Evolutionary conservation across 2,113 vertebrate genomes (phyloP), one percentile per base, ranked within the genome.

Genomic region (Catharus bicknelli): DNA sequence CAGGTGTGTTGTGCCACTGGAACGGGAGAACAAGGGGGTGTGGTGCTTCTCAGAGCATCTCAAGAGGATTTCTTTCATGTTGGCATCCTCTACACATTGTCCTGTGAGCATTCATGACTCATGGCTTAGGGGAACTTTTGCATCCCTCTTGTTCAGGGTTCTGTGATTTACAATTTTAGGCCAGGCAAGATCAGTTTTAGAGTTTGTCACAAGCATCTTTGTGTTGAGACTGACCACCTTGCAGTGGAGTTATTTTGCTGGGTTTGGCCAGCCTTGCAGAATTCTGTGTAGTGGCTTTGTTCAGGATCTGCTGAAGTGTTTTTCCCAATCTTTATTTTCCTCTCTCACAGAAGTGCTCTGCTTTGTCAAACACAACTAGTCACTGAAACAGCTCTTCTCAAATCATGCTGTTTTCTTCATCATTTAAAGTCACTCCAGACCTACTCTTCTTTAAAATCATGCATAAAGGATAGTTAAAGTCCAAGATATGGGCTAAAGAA

Each of bases 21-120:
- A 53, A 66, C 7, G 25, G 38, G 27, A 72, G n/a, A 40, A 80
- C 20, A 54, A 40, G 3, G 21, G 11, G 0, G 0, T 29, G 13
- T 45, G 45, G 27, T 45, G 29, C 20, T 45, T 58, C 66, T 23
- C 16, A 16, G n/a, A 86, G 48, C 9, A 27, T 7, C 73, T 9
- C 32, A 19, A 10, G 50, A 61, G 5, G 27, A 38, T 34, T 86
- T 64, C 10, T 55, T 64, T 42, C 4, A 1, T 51, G 2, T 2
- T 76, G 23, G 9, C 32, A 68, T 12, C 32, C 58, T 51, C 6
- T 7, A 34, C 32, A 4, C 16, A 27, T n/a, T 10, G 25, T 27
- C 25, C n/a, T 73, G 23, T 36, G 27, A 57, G 9, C 15, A 80
- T 43, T 54, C 19, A 25, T 25, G 21, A 26, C 5, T n/a, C 29